Conservation (phyloP, 2,113 vertebrate species). For the Corydoras maculifer region DNA sequence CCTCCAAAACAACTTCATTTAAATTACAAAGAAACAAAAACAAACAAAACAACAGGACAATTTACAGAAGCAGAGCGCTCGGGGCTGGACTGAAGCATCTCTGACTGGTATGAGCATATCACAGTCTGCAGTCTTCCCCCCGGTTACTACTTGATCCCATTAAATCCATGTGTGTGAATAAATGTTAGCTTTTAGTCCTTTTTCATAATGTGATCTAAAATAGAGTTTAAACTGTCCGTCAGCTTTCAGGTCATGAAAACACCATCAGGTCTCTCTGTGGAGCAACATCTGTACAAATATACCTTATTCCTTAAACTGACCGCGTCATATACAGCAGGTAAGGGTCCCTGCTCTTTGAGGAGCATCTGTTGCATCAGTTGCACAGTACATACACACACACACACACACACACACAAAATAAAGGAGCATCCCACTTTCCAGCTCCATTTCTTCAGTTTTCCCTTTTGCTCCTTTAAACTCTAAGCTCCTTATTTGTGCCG, state of each 20-base stretch:
- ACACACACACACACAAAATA: constrained; percentile 5
- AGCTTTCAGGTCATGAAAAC: constrained; percentile 17
- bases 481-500: constrained; percentile 64
- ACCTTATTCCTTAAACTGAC: neutral
- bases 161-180: constrained; percentile 11
- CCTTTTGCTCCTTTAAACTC: neutral
- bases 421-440: constrained; percentile 12
- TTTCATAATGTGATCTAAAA: constrained; percentile 42
- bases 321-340: neutral
- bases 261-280: constrained; percentile 3
- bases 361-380: neutral
- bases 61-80: constrained; percentile 52
- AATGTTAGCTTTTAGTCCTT: constrained; percentile 13
- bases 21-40: constrained; percentile 58
- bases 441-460: neutral
- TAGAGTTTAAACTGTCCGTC: constrained; percentile 35
- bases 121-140: constrained; percentile 25
- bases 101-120: constrained; percentile 16
- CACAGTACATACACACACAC: constrained; percentile 7
- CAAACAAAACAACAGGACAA: constrained; percentile 35
- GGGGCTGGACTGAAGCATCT: constrained; percentile 34
- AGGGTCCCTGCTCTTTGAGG: constrained; percentile 2
- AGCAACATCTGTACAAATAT: neutral
- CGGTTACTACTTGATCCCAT: constrained; percentile 37
- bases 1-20: constrained; percentile 47